Base-by-base conservation (phyloP, 1,140 invertebrate genomes). In the Ceratina australensis region DNA sequence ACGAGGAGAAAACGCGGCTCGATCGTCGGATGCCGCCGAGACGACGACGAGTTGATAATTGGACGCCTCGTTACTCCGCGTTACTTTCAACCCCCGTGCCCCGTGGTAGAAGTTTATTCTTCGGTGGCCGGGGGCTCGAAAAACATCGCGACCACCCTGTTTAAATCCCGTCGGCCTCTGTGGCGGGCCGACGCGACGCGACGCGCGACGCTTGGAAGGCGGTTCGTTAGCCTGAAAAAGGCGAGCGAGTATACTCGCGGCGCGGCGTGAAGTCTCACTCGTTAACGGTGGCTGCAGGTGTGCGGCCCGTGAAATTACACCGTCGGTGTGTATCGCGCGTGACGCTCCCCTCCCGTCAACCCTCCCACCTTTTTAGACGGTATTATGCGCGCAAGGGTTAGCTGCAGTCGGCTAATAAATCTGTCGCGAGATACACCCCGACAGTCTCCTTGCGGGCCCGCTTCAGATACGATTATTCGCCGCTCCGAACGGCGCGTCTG, bases 1-100 rank as follows among this genome's bases (percentile, higher is more conserved):
- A 73, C 76, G 66, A 67, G 69, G 79, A 85, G 33, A 85, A 86
- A 87, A 84, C 80, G 69, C 68, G 67, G 57, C 78, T 78, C 72
- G 33, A 42, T 42, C 72, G 56, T 54, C 57, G 74, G 76, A 78
- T n/a, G 16, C 54, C 61, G 67, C 49, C 73, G 83, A 78, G 50
- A n/a, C 72, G 72, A 67, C 78, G 74, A 77, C 83, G 86, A 85
- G 77, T 84, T 87, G 82, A 87, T 89, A 89, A 89, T 89, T 89
- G 88, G 88, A 87, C 79, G 82, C 86, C 85, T 89, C 86, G 86
- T 89, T 89, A 84, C 85, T 81, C 61, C 74, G 65, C 60, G 76
- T 83, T 75, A 82, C 77, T 84, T 77, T 79, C 28, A 77, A 33
- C 74, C 74, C 63, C 42, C 72, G 33, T 42, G 33, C 18, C 54